Evolutionary conservation across 1,140 invertebrate species (phyloP).

Genomic region (Pararge aegeria): DNA sequence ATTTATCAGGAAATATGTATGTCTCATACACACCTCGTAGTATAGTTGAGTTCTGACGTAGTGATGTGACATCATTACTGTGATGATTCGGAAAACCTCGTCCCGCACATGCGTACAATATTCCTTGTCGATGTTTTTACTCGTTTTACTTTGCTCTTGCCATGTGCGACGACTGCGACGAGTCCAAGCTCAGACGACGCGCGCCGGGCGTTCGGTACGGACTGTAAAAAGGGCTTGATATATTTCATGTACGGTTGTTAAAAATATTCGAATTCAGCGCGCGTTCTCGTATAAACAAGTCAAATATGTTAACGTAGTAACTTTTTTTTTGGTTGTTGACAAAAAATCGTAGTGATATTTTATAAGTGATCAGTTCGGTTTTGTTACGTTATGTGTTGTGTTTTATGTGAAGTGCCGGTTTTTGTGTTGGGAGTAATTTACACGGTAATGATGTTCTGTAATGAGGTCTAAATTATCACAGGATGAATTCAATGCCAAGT

Average conservation of each 20-base stretch:
- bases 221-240: slow-evolving; percentile 36
- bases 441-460: slow-evolving; percentile 18
- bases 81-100: slow-evolving; percentile 50
- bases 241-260: not conserved
- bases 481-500: slow-evolving; percentile 57
- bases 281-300: slow-evolving; percentile 2
- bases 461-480: slow-evolving; percentile 33
- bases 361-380: not conserved
- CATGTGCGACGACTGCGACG: slow-evolving; percentile 31
- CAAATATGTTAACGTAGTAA: not conserved
- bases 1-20: slow-evolving; percentile 8
- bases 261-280: slow-evolving; percentile 7
- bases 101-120: slow-evolving; percentile 61
- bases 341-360: not conserved
- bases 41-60: slow-evolving; percentile 26
- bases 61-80: slow-evolving; percentile 42
- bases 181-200: slow-evolving; percentile 50
- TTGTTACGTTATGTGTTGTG: not conserved
- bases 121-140: slow-evolving; percentile 37
- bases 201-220: slow-evolving; percentile 49
- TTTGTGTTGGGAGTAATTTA: not conserved
- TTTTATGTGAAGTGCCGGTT: slow-evolving; percentile 12
- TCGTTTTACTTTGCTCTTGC: slow-evolving; percentile 18
- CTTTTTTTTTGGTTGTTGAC: not conserved
- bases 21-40: slow-evolving; percentile 4